phyloP scores from a whole-genome alignment of 2,113 vertebrate species.

The Capricornis sumatraensis region DNA sequence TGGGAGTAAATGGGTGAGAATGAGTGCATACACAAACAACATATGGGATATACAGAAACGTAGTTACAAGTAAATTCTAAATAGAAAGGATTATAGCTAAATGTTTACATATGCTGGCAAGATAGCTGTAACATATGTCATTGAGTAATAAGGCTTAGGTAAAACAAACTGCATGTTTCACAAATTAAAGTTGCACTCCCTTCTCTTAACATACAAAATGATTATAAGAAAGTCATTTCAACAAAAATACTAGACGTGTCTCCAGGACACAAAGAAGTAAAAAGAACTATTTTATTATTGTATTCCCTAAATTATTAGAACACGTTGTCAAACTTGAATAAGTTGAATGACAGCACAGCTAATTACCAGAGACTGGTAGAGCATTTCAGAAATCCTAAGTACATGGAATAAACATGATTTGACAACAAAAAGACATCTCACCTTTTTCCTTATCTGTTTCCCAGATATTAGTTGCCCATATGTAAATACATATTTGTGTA shows the following conservation, averaged over 20 bases:
- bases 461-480: not conserved
- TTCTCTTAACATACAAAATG: not conserved
- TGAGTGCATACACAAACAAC: not conserved
- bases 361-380: not conserved
- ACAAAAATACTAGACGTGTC: not conserved
- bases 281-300: constrained; percentile 6
- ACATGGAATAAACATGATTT: not conserved
- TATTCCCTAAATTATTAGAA: not conserved
- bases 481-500: not conserved
- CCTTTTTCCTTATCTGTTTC: not conserved
- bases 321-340: not conserved
- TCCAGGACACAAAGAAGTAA: not conserved
- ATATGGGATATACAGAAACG: constrained; percentile 8
- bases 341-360: not conserved
- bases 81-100: constrained; percentile 22
- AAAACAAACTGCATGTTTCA: constrained; percentile 37
- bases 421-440: not conserved
- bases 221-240: not conserved
- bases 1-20: not conserved
- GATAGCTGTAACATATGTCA: constrained; percentile 10
- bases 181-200: constrained; percentile 1
- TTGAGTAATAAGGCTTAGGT: not conserved
- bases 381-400: not conserved
- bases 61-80: not conserved
- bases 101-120: constrained; percentile 34